Evolutionary conservation across 2,113 vertebrate species (phyloP).

Genomic region (Tonatia bakeri): DNA sequence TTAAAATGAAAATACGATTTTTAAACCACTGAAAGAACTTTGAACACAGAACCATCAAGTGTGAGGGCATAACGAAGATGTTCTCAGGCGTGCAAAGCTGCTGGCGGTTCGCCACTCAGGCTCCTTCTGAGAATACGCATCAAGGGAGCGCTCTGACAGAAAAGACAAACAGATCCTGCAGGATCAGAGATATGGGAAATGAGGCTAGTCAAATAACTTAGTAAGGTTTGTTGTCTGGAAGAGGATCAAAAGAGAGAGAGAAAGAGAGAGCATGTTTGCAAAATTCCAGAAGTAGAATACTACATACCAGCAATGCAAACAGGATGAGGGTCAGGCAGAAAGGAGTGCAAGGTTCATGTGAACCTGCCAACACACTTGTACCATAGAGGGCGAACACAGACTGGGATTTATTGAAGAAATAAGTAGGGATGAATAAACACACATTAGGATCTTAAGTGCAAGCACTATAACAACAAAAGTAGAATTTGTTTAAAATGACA

Average conservation of each 20-base stretch:
- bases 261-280: neutral
- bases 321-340: neutral
- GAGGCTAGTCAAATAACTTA: neutral
- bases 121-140: neutral
- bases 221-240: neutral
- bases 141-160: neutral
- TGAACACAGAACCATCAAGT: neutral
- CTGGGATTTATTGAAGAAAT: neutral
- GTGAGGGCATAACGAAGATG: neutral
- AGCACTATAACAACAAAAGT: neutral
- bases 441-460: neutral
- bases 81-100: neutral
- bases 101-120: neutral
- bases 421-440: neutral
- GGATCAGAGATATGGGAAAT: neutral
- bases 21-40: neutral
- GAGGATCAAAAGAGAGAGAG: neutral
- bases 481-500: conserved; percentile 29
- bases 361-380: neutral
- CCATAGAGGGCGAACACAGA: neutral
- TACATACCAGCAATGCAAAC: neutral
- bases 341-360: neutral
- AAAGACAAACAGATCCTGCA: neutral
- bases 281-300: neutral
- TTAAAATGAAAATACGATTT: neutral